These are phyloP conservation scores for Myotis daubentonii DNA, from an alignment of 2,797 vertebrate genomes.

Conservation along the genomic window DNA sequence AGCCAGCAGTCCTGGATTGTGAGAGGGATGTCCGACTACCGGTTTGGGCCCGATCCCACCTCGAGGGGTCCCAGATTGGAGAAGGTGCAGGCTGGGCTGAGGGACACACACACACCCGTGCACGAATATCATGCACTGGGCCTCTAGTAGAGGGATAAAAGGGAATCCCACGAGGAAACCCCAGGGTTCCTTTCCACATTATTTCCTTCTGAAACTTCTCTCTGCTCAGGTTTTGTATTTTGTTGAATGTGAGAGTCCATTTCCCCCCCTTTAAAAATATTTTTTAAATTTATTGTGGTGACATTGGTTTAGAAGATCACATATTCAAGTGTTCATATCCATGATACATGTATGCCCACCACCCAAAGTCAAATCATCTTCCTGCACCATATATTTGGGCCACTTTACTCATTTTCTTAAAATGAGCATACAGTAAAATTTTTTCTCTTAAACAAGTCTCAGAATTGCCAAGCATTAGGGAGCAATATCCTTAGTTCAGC, in stretches of 20 bases:
- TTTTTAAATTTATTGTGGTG: not conserved
- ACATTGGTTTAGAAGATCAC: not conserved
- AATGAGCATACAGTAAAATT: not conserved
- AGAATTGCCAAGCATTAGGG: not conserved
- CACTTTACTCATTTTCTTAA: slow-evolving; percentile 4
- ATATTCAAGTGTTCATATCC: not conserved
- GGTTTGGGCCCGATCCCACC: too few relatives aligned
- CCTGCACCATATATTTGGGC: not conserved
- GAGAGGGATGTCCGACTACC: too few relatives aligned
- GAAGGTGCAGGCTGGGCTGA: too few relatives aligned
- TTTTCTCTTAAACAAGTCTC: not conserved
- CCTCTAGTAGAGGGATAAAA: not conserved
- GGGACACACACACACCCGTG: too few relatives aligned
- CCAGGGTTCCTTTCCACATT: not conserved
- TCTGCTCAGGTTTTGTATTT: slow-evolving; percentile 22
- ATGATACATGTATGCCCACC: not conserved
- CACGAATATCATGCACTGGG: too few relatives aligned
- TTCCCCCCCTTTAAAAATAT: not conserved
- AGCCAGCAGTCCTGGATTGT: too few relatives aligned
- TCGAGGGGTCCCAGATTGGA: too few relatives aligned
- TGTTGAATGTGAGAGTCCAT: not conserved
- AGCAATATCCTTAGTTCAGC: not conserved
- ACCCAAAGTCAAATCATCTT: not conserved
- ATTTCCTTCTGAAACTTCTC: not conserved
- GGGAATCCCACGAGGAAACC: not conserved